A percentile compares a stretch with the other conserved stretches of the same genome.
Conservation (phyloP, 2,888 invertebrate genomes). For the Platycheirus rosarum region DNA sequence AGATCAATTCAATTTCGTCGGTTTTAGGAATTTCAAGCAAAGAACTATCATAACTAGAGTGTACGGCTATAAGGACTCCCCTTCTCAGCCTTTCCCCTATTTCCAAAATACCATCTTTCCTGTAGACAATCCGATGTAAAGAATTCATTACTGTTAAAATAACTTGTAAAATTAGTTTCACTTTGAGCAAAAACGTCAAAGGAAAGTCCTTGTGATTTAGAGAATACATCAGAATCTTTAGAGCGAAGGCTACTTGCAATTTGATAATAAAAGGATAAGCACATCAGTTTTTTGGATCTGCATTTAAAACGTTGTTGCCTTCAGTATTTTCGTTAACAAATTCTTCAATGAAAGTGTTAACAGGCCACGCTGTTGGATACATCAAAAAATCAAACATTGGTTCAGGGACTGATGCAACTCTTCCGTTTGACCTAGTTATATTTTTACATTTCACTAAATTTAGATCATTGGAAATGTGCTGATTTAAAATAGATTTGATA, state of each 20-base stretch:
- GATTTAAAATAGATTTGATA: no score
- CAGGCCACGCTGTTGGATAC: no score
- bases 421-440: no score
- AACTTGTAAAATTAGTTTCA: neutral
- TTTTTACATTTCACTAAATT: no score
- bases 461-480: no score
- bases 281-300: no score
- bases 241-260: constrained; percentile 1
- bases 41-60: neutral
- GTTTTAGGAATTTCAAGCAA: neutral
- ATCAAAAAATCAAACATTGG: no score
- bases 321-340: no score
- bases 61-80: neutral
- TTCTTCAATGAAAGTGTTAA: no score
- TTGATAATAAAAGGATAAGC: constrained; percentile 13
- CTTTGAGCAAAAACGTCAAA: neutral
- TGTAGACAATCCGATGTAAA: neutral
- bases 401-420: no score
- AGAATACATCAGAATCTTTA: neutral
- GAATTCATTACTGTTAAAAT: neutral
- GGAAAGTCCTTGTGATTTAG: constrained; percentile 1
- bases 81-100: no score
- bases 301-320: no score
- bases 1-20: neutral
- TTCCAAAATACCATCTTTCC: neutral